phyloP scores from a whole-genome alignment of 2,888 invertebrate species.

The Drosophila diplacantha region DNA sequence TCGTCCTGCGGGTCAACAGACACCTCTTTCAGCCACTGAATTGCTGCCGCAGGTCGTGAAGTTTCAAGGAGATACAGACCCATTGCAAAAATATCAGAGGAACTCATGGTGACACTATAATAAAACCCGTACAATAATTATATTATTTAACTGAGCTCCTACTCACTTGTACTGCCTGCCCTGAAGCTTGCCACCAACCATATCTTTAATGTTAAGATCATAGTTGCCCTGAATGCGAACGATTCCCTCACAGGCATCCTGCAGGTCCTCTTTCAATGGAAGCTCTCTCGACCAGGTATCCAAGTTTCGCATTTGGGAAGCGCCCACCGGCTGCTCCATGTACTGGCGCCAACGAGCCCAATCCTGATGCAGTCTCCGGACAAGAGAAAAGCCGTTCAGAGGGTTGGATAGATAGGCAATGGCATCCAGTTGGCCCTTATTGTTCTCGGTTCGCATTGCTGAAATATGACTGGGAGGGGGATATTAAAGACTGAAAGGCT shows the following conservation, averaged over 20 bases:
- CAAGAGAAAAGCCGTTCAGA: slow-evolving; percentile 51
- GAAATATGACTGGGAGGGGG: slow-evolving; percentile 41
- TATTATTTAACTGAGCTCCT: neutral
- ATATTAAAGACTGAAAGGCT: neutral
- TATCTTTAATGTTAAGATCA: slow-evolving; percentile 77
- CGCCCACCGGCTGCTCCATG: slow-evolving; percentile 47
- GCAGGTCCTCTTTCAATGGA: slow-evolving; percentile 91
- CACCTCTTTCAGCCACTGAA: slow-evolving; percentile 56
- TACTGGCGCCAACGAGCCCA: slow-evolving; percentile 56
- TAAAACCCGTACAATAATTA: neutral
- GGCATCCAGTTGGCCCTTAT: slow-evolving; percentile 37
- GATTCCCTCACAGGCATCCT: slow-evolving; percentile 85
- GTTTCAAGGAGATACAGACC: slow-evolving; percentile 48
- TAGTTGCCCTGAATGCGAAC: slow-evolving; percentile 7
- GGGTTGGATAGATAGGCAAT: slow-evolving; percentile 61
- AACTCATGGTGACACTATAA: slow-evolving; percentile 51
- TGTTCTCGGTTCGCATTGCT: slow-evolving; percentile 53
- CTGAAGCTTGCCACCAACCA: slow-evolving; percentile 89
- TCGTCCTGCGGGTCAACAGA: slow-evolving; percentile 24
- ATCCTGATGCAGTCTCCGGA: slow-evolving; percentile 59
- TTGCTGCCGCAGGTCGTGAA: slow-evolving; percentile 34
- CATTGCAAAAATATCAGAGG: slow-evolving; percentile 60
- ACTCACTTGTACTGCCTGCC: slow-evolving; percentile 86
- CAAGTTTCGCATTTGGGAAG: slow-evolving; percentile 36
- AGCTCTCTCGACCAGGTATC: slow-evolving; percentile 31